Percentiles rank a stretch among this genome's conserved stretches.
These are phyloP conservation scores for Rhinogobius similis DNA, from an alignment of 2,113 vertebrate species.

Conservation along the genomic window DNA sequence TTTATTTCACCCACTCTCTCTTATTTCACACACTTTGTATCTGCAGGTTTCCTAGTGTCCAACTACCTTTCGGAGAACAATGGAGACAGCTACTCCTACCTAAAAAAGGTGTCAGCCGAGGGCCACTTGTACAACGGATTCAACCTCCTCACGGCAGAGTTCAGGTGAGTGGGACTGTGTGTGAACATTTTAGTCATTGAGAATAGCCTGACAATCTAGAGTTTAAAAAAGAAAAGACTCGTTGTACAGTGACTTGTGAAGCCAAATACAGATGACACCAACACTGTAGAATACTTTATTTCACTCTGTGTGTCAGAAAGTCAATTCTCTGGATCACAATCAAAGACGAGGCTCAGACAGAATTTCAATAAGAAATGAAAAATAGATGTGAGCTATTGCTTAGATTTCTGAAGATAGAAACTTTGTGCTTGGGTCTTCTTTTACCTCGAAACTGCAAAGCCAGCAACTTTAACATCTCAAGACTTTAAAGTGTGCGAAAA, in stretches of 20 bases:
- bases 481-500: constrained; percentile 13
- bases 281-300: constrained; percentile 1
- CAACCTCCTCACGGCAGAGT: constrained; percentile 93
- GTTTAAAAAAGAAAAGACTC: neutral
- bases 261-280: neutral
- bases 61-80: constrained; percentile 87
- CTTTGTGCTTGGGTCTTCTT: constrained; percentile 21
- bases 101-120: constrained; percentile 90
- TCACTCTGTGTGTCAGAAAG: constrained; percentile 8
- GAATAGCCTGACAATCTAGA: neutral
- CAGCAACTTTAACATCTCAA: constrained; percentile 24
- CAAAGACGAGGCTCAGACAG: neutral
- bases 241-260: neutral
- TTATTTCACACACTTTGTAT: neutral
- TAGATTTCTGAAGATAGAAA: neutral
- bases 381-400: neutral
- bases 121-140: constrained; percentile 95
- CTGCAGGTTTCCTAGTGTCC: constrained; percentile 87
- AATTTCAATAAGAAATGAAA: constrained; percentile 2
- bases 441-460: constrained; percentile 25
- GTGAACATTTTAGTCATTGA: neutral
- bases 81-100: constrained; percentile 88
- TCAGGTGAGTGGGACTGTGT: constrained; percentile 83
- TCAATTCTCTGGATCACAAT: neutral
- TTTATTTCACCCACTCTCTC: too few species aligned